Evolutionary conservation across 2,113 vertebrate genomes (phyloP).

Genomic region (Urocitellus parryii): DNA sequence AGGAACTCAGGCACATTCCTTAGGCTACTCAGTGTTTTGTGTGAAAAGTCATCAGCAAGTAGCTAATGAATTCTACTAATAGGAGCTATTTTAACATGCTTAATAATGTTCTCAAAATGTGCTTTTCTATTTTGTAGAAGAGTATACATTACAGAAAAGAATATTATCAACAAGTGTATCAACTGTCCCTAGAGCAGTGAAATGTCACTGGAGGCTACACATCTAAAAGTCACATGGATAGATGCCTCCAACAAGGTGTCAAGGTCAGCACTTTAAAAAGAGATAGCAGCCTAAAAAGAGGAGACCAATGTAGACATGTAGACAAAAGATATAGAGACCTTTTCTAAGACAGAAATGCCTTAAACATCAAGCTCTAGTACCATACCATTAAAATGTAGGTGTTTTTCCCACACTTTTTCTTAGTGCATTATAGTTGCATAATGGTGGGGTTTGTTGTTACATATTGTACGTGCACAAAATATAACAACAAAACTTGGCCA

Average conservation of each 20-base stretch:
- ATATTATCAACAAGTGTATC: neutral
- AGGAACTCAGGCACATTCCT: neutral
- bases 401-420: too few species aligned
- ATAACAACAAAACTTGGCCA: too few species aligned
- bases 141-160: neutral
- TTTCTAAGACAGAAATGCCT: slow-evolving; percentile 1
- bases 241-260: neutral
- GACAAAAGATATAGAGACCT: neutral
- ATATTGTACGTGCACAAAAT: too few species aligned
- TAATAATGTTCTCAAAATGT: neutral
- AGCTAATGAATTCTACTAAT: neutral
- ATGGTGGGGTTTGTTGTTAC: too few species aligned
- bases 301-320: neutral
- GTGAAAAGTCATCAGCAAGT: neutral
- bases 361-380: neutral
- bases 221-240: neutral
- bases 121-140: neutral
- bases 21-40: neutral
- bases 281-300: neutral
- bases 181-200: neutral
- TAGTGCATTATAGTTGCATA: too few species aligned
- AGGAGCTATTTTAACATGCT: slow-evolving; percentile 9
- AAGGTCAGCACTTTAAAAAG: neutral
- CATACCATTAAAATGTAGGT: neutral
- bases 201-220: neutral